These are phyloP conservation scores for Bombycilla garrulus DNA, from an alignment of 2,113 vertebrate genomes.

Conservation along the genomic window DNA sequence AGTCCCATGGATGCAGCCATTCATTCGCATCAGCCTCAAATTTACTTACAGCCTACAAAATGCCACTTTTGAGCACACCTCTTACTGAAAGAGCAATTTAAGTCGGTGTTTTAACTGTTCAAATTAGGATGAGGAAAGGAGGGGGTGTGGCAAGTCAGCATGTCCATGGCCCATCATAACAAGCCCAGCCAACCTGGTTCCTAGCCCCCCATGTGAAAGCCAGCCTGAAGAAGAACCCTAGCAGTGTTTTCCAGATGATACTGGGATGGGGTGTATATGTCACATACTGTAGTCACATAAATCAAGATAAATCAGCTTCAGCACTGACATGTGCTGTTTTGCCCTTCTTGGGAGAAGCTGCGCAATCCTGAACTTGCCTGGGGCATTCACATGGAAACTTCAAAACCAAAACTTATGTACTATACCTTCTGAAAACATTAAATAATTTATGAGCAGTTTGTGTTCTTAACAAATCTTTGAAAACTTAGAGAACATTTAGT, in stretches of 20 bases:
- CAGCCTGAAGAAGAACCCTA: neutral
- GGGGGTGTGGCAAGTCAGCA: accelerated
- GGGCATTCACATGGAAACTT: neutral
- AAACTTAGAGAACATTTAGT: neutral
- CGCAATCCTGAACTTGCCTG: neutral
- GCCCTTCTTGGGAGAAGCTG: neutral
- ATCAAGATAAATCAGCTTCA: neutral
- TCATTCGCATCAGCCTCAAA: accelerated
- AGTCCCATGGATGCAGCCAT: neutral
- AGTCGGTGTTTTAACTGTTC: neutral
- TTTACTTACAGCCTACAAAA: neutral
- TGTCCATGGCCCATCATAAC: neutral
- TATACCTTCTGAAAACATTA: neutral
- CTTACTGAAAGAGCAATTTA: neutral
- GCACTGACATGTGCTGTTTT: neutral
- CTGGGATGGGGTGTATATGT: accelerated
- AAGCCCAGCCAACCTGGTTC: neutral
- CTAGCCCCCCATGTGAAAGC: neutral
- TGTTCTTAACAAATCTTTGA: neutral
- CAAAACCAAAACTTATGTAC: neutral
- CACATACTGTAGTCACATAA: neutral
- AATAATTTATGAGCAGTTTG: neutral
- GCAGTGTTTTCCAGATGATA: neutral
- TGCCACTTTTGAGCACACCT: neutral
- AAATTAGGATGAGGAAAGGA: neutral